Percentiles rank a stretch among this genome's conserved stretches.
Conservation (phyloP, 1,140 invertebrate genomes). For the Tetragonula clypearis region DNA sequence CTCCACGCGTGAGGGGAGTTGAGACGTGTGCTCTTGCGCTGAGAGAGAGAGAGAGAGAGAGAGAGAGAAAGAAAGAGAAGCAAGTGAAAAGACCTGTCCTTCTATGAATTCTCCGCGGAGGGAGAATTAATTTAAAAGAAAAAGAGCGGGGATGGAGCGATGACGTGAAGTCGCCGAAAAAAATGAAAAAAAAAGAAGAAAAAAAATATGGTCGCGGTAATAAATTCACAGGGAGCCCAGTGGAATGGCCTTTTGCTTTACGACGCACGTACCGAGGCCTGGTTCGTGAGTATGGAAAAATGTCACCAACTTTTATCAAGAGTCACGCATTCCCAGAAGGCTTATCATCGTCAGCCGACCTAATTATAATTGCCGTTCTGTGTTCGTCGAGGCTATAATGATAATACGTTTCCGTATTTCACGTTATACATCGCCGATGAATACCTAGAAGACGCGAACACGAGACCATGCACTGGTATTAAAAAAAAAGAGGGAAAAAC, state of each 20-base stretch:
- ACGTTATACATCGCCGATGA: conserved; percentile 32
- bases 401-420: conserved; percentile 63
- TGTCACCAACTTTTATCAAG: conserved; percentile 57
- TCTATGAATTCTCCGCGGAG: not conserved
- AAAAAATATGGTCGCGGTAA: conserved; percentile 1
- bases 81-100: not conserved
- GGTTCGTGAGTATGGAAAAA: conserved; percentile 50
- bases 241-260: conserved; percentile 32
- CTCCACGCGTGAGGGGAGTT: too few relatives aligned
- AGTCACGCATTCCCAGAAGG: conserved; percentile 66
- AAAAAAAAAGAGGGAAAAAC: not conserved
- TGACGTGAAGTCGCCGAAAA: conserved; percentile 8
- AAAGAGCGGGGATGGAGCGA: not conserved
- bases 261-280: not conserved
- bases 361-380: conserved; percentile 67
- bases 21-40: too few relatives aligned
- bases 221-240: conserved; percentile 26
- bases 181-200: conserved; percentile 14
- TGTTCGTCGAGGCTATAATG: conserved; percentile 50
- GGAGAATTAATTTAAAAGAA: not conserved
- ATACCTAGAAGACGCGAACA: conserved; percentile 38
- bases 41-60: too few relatives aligned
- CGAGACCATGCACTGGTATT: not conserved
- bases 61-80: not conserved
- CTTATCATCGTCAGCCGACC: conserved; percentile 60